These are phyloP conservation scores for Lordiphosa stackelbergi DNA, from an alignment of 1,140 invertebrate species.

Conservation along the genomic window DNA sequence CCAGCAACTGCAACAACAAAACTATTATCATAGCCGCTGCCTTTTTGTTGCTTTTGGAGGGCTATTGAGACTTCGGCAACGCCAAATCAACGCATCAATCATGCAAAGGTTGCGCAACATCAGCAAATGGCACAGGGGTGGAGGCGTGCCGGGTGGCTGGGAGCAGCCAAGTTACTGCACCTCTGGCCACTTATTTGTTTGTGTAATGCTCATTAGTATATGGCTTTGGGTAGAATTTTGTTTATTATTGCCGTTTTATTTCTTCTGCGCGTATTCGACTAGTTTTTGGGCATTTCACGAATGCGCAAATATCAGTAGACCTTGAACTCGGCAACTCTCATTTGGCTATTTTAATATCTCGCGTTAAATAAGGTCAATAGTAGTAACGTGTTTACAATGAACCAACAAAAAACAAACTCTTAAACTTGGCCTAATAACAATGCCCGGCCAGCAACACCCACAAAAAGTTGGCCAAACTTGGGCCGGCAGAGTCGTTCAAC, in stretches of 20 bases:
- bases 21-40: constrained; percentile 11
- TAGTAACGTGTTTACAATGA: constrained; percentile 57
- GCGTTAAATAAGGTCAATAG: constrained; percentile 56
- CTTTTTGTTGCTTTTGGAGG: constrained; percentile 54
- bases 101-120: constrained; percentile 53
- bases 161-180: constrained; percentile 29
- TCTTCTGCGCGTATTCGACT: constrained; percentile 8
- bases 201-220: constrained; percentile 21
- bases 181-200: constrained; percentile 7
- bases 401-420: constrained; percentile 46
- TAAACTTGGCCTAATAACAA: constrained; percentile 40
- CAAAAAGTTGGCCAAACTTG: constrained; percentile 48
- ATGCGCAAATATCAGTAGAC: constrained; percentile 27
- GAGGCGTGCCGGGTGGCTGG: constrained; percentile 6
- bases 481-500: constrained; percentile 36
- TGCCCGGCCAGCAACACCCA: constrained; percentile 46
- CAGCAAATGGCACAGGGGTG: constrained; percentile 11
- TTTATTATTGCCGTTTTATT: not conserved
- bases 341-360: constrained; percentile 27
- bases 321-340: constrained; percentile 46
- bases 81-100: constrained; percentile 67
- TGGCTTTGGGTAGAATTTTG: constrained; percentile 28
- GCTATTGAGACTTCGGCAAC: constrained; percentile 54
- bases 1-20: constrained; percentile 21
- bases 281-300: constrained; percentile 36